phyloP scores from a whole-genome alignment of 2,113 vertebrate genomes.

The Pipa parva region DNA sequence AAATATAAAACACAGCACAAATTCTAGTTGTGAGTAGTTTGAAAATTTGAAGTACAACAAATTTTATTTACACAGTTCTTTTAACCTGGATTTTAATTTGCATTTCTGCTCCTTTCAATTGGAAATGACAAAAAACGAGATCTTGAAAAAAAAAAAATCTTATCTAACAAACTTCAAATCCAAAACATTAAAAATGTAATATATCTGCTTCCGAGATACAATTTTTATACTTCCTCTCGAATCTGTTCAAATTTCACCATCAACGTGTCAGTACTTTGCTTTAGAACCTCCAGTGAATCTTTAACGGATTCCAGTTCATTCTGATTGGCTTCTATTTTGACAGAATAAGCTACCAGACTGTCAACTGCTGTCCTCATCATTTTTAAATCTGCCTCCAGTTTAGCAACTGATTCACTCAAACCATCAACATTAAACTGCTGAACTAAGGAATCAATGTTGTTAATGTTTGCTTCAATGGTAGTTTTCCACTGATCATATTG shows the following conservation, averaged over 20 bases:
- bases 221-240: conserved; percentile 53
- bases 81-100: too few species aligned
- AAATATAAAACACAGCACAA: too few species aligned
- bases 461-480: not conserved
- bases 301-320: conserved; percentile 68
- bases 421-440: conserved; percentile 54
- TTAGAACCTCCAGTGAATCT: conserved; percentile 67
- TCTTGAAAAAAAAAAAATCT: not conserved
- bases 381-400: conserved; percentile 71
- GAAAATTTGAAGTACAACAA: too few species aligned
- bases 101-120: too few species aligned
- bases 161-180: not conserved
- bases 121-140: too few species aligned
- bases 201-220: not conserved
- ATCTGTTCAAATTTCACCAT: conserved; percentile 62
- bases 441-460: conserved; percentile 54
- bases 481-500: conserved; percentile 41
- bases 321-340: conserved; percentile 78
- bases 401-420: conserved; percentile 63
- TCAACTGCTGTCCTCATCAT: conserved; percentile 70
- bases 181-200: not conserved
- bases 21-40: too few species aligned
- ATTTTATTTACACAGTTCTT: too few species aligned
- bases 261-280: conserved; percentile 65
- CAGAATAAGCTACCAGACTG: conserved; percentile 69